Evolutionary conservation across 2,888 invertebrate genomes (phyloP).

Genomic region (Andrena trimmerana): DNA sequence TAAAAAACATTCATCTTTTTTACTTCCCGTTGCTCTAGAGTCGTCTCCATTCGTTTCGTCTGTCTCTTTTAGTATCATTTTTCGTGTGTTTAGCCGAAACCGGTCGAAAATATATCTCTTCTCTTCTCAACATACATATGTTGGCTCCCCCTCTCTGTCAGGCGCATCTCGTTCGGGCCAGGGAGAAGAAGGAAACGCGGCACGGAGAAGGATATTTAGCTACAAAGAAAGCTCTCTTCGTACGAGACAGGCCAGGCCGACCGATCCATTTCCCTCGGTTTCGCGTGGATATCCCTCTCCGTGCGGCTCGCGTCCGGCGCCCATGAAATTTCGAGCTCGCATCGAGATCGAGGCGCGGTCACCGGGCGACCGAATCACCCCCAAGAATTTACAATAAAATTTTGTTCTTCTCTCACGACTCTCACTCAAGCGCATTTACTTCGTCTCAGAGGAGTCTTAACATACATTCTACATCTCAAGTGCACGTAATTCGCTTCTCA

Average conservation of each 20-base stretch:
- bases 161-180: constrained; percentile 46
- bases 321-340: constrained; percentile 78
- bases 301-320: constrained; percentile 65
- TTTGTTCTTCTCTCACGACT: constrained; percentile 32
- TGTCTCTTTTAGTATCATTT: constrained; percentile 15
- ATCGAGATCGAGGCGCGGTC: constrained; percentile 80
- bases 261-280: neutral
- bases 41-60: constrained; percentile 17
- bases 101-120: constrained; percentile 56
- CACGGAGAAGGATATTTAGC: constrained; percentile 53
- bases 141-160: constrained; percentile 15
- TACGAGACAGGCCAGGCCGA: neutral
- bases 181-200: constrained; percentile 56
- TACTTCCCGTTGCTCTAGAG: constrained; percentile 10
- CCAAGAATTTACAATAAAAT: constrained; percentile 79
- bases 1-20: neutral
- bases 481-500: constrained; percentile 36
- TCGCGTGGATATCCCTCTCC: constrained; percentile 57
- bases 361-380: constrained; percentile 81
- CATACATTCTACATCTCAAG: no score
- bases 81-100: constrained; percentile 49
- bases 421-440: constrained; percentile 40
- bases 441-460: neutral
- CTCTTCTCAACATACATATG: neutral
- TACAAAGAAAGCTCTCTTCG: constrained; percentile 7